phyloP scores from a whole-genome alignment of 2,888 invertebrate species.

The Thereva nobilitata region DNA sequence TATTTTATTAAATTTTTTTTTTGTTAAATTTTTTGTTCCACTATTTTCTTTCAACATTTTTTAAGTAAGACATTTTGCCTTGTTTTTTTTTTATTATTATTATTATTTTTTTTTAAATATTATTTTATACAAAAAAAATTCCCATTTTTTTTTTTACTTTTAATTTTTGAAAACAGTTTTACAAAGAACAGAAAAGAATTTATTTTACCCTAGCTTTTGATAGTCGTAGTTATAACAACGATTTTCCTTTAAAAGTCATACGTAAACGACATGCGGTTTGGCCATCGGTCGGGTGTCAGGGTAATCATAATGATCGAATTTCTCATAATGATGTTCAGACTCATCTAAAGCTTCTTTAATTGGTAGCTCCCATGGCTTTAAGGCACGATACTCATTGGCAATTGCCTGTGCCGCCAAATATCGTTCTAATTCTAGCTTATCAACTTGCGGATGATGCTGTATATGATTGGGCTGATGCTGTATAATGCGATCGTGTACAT shows the following conservation, averaged over 20 bases:
- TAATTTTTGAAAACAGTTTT: not conserved
- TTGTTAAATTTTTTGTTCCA: slow-evolving; percentile 17
- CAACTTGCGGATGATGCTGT: slow-evolving; percentile 50
- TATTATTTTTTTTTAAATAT: slow-evolving; percentile 5
- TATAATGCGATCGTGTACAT: slow-evolving; percentile 58
- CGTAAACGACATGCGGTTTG: slow-evolving; percentile 61
- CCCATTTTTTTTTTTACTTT: not conserved
- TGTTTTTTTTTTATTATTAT: slow-evolving; percentile 2
- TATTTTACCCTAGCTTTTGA: slow-evolving; percentile 44
- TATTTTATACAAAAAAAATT: slow-evolving; percentile 4
- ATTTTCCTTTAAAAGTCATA: slow-evolving; percentile 59
- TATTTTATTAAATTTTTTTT: slow-evolving; percentile 12
- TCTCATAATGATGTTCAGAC: slow-evolving; percentile 56
- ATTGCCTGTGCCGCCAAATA: slow-evolving; percentile 58
- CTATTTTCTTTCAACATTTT: not conserved
- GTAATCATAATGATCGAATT: slow-evolving; percentile 58
- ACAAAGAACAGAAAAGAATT: slow-evolving; percentile 28
- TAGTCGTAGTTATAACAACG: slow-evolving; percentile 43
- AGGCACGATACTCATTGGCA: slow-evolving; percentile 57
- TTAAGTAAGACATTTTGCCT: not conserved
- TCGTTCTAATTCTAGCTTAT: slow-evolving; percentile 57
- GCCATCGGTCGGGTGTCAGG: slow-evolving; percentile 59
- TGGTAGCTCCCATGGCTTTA: slow-evolving; percentile 58
- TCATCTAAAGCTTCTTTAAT: slow-evolving; percentile 52
- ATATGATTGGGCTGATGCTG: slow-evolving; percentile 51